A percentile compares a stretch with the other conserved stretches of the same genome.
Conservation (phyloP, 2,888 invertebrate genomes). For the Melipona beecheii region DNA sequence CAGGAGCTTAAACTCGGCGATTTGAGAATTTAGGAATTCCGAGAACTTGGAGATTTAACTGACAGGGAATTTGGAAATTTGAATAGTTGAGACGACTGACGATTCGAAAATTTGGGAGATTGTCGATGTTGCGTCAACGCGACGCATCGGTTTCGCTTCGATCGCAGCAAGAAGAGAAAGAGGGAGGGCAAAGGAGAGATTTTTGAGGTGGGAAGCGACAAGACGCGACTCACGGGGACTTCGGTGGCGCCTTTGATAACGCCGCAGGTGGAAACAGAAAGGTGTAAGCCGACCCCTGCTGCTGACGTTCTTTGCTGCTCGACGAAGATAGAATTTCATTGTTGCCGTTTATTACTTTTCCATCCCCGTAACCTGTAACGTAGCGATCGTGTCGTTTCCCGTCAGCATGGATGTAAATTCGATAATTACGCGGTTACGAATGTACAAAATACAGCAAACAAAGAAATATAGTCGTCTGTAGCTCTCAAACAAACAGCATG, state of each 20-base stretch:
- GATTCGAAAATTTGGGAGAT: background rate
- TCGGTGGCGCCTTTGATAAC: conserved; percentile 24
- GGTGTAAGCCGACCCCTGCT: conserved; percentile 36
- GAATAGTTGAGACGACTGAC: too few relatives aligned
- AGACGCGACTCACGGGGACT: conserved; percentile 36
- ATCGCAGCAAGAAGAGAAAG: conserved; percentile 24
- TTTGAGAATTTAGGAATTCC: background rate
- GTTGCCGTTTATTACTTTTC: conserved; percentile 40
- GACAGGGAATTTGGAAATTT: too few relatives aligned
- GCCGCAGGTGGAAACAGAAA: conserved; percentile 36
- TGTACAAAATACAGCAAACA: background rate
- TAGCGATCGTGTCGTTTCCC: background rate
- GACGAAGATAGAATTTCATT: conserved; percentile 50
- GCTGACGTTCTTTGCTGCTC: conserved; percentile 43
- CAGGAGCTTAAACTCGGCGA: background rate
- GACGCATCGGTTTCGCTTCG: conserved; percentile 18
- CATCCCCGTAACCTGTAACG: background rate
- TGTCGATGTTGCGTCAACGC: background rate
- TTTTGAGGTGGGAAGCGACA: conserved; percentile 17
- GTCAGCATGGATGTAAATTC: conserved; percentile 14
- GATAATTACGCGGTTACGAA: conserved; percentile 8
- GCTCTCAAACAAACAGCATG: too few relatives aligned
- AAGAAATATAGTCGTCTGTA: too few relatives aligned
- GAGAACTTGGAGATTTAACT: conserved; percentile 35
- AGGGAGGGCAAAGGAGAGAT: conserved; percentile 33